A percentile compares a stretch with the other conserved stretches of the same genome.
These are phyloP conservation scores for Girardia tigrina DNA, from an alignment of 2,888 invertebrate species.

Conservation along the genomic window DNA sequence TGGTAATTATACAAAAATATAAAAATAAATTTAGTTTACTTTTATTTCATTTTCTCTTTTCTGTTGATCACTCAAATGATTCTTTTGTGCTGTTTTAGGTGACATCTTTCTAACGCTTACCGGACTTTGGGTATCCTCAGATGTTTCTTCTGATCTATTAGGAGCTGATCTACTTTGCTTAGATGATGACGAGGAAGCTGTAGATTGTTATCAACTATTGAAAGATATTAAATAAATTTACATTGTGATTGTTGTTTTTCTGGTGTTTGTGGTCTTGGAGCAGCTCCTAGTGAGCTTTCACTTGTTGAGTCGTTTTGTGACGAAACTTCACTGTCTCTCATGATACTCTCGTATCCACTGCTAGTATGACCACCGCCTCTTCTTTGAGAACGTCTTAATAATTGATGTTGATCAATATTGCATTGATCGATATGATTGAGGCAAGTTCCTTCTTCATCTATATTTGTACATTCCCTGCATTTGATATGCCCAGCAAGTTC, in stretches of 20 bases:
- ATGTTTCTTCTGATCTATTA: slow-evolving; percentile 39
- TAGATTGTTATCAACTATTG: background rate
- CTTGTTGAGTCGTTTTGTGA: slow-evolving; percentile 50
- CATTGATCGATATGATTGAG: slow-evolving; percentile 37
- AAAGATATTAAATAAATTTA: background rate
- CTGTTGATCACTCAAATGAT: background rate
- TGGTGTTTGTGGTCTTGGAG: slow-evolving; percentile 21
- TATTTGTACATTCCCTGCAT: slow-evolving; percentile 37
- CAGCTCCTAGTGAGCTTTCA: slow-evolving; percentile 39
- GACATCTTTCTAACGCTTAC: slow-evolving; percentile 31
- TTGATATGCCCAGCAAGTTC: background rate
- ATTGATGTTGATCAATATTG: slow-evolving; percentile 39
- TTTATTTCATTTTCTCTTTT: slow-evolving; percentile 20
- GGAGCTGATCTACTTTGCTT: slow-evolving; percentile 47
- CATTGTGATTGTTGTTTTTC: slow-evolving; percentile 26
- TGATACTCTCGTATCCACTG: slow-evolving; percentile 73
- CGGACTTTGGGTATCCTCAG: slow-evolving; percentile 36
- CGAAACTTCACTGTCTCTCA: slow-evolving; percentile 64
- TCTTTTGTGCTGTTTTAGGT: slow-evolving; percentile 1
- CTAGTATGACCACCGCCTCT: slow-evolving; percentile 40
- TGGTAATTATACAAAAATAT: no score
- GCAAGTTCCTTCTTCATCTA: slow-evolving; percentile 37
- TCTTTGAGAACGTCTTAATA: slow-evolving; percentile 15
- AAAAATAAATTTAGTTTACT: no score
- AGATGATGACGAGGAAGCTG: slow-evolving; percentile 37